These are phyloP conservation scores for Lepidurus packardi DNA, from an alignment of 1,140 invertebrate genomes.

Conservation along the genomic window DNA sequence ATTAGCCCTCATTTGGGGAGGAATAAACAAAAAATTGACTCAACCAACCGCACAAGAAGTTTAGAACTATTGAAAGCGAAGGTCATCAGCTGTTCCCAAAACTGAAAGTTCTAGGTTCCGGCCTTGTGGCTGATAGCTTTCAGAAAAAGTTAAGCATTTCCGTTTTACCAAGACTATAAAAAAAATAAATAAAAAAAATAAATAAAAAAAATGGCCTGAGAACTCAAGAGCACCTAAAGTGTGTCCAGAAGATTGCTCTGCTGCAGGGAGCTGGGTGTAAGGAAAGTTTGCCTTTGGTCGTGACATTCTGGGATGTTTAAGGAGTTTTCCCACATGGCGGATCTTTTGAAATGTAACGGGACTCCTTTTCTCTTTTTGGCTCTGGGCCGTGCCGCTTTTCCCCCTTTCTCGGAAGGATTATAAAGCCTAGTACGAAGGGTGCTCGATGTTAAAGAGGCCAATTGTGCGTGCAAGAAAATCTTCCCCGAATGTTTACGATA, in stretches of 20 bases:
- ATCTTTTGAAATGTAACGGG: conserved; percentile 7
- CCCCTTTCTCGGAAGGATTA: neutral
- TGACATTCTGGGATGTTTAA: neutral
- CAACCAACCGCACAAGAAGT: no score
- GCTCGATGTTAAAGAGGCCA: neutral
- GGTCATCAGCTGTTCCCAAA: neutral
- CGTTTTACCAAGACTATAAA: neutral
- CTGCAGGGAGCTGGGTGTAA: neutral
- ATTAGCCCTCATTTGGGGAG: no score
- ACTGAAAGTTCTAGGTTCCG: neutral
- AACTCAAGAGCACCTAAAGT: neutral
- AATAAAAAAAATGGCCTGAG: neutral
- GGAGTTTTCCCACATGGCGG: conserved; percentile 2
- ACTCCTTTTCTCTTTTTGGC: neutral
- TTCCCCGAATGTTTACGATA: neutral
- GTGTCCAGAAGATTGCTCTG: neutral
- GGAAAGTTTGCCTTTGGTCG: neutral
- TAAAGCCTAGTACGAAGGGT: neutral
- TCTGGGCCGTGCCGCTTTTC: neutral
- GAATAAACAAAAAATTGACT: no score
- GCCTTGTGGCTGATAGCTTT: conserved; percentile 6
- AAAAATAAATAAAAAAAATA: no score
- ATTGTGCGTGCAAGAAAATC: conserved; percentile 1
- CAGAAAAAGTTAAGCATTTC: neutral
- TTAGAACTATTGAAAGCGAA: neutral